These are phyloP conservation scores for Mechanitis mazaeus DNA, from an alignment of 2,888 invertebrate genomes.

Conservation along the genomic window DNA sequence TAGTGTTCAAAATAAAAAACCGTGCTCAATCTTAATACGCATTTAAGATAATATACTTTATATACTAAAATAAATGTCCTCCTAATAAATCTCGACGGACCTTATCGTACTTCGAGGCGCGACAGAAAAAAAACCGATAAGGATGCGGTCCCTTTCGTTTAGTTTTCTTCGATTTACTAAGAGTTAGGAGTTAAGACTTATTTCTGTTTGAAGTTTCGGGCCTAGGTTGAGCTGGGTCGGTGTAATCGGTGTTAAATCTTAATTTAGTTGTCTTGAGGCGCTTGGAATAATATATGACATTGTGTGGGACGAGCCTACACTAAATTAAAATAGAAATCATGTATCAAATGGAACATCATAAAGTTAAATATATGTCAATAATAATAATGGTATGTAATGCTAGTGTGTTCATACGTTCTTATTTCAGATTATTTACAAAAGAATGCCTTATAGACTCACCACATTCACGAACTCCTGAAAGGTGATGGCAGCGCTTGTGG, in stretches of 20 bases:
- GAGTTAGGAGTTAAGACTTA: constrained; percentile 6
- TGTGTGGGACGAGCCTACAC: not conserved
- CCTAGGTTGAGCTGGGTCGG: constrained; percentile 19
- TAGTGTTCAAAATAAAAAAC: constrained; percentile 57
- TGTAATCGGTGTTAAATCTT: constrained; percentile 73
- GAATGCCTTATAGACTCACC: constrained; percentile 78
- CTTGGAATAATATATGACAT: constrained; percentile 40
- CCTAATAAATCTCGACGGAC: constrained; percentile 67
- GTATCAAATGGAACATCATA: no score
- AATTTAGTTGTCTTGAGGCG: constrained; percentile 71
- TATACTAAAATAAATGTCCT: constrained; percentile 70
- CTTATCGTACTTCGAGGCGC: constrained; percentile 66
- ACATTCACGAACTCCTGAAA: constrained; percentile 97
- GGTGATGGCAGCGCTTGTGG: constrained; percentile 86
- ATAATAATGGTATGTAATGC: no score
- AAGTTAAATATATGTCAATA: no score
- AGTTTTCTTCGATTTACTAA: constrained; percentile 31
- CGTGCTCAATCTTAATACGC: constrained; percentile 72
- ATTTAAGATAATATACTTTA: constrained; percentile 75
- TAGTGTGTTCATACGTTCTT: no score
- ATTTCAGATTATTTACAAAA: no score
- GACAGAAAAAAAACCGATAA: constrained; percentile 68
- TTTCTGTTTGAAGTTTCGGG: constrained; percentile 23
- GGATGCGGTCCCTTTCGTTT: constrained; percentile 44
- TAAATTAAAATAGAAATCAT: not conserved